These are phyloP conservation scores for Heliothis peltigera DNA, from an alignment of 2,888 invertebrate genomes.

Conservation along the genomic window DNA sequence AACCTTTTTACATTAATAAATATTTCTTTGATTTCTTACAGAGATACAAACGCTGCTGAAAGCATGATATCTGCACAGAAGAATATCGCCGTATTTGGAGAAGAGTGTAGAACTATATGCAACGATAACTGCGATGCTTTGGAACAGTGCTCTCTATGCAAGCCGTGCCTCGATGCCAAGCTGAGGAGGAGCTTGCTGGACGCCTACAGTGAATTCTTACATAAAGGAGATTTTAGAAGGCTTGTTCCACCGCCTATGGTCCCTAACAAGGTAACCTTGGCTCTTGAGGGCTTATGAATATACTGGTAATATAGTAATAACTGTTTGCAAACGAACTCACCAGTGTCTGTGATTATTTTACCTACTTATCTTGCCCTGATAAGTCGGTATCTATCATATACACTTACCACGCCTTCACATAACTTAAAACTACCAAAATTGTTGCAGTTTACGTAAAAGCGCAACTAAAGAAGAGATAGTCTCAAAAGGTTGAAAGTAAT, in stretches of 20 bases:
- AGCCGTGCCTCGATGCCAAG: conserved; percentile 92
- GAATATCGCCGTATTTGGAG: conserved; percentile 94
- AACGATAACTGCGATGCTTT: conserved; percentile 90
- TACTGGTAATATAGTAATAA: too few species aligned
- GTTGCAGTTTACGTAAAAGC: too few species aligned
- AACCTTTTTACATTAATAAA: background rate
- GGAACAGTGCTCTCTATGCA: conserved; percentile 93
- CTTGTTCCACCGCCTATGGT: conserved; percentile 94
- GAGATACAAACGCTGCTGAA: conserved; percentile 81
- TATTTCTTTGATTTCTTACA: conserved; percentile 63
- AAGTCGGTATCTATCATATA: too few species aligned
- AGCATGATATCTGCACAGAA: conserved; percentile 94
- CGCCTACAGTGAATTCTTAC: conserved; percentile 95
- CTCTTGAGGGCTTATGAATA: too few species aligned
- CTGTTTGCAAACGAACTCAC: too few species aligned
- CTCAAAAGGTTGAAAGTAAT: too few species aligned
- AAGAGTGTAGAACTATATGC: conserved; percentile 89
- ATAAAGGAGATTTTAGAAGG: conserved; percentile 94
- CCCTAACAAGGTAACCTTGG: conserved; percentile 36
- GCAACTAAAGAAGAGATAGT: too few species aligned
- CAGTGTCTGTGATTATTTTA: too few species aligned
- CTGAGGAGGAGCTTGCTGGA: conserved; percentile 90
- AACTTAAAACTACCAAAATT: too few species aligned
- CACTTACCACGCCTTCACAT: too few species aligned
- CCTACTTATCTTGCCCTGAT: too few species aligned